Evolutionary conservation across 2,888 invertebrate species (phyloP), one percentile per base, ranked within the genome.

Genomic region (Trissonchulus latispiculum): DNA sequence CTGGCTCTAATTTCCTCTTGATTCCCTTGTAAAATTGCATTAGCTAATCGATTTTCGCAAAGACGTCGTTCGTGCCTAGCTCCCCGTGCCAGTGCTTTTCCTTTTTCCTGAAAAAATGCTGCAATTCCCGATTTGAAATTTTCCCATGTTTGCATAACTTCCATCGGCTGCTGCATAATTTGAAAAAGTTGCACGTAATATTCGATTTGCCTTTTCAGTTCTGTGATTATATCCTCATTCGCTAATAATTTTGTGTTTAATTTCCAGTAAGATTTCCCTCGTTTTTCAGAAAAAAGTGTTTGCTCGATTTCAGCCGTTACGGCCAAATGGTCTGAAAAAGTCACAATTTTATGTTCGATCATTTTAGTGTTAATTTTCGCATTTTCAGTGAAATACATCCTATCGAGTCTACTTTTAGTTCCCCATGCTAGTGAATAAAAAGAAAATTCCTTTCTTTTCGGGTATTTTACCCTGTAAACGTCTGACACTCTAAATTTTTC

Each of bases 231-330:
- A 48, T 48, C 48, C 48, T 8, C 8, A 15, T 15, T 23, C 23
- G 8, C 8, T 48, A 48, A 48, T 15, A 48, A 15, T 48, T 48
- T 48, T 48, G n/a, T n/a, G 36, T 68, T 68, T 36, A 68, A 35
- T 68, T 68, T 68, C 69, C 69, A 68, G 36, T 68, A 68, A n/a
- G 69, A 68, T 2, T n/a, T 68, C 8, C 69, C 69, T 48, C 48
- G 8, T 15, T 8, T 8, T 48, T 48, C 8, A 23, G 23, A 23
- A 8, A 8, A 48, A 15, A 48, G 23, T 48, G 48, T 48, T 48
- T 48, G 8, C 23, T 15, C 8, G 23, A 48, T 8, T 48, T 48
- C 23, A 15, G 23, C 23, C 8, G 8, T 23, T 8, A 15, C 8
- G 23, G 8, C 48, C 8, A 15, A 48, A 23, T 48, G 48, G 48